phyloP scores from a whole-genome alignment of 2,113 vertebrate species.

The Thalassarche chlororhynchos region DNA sequence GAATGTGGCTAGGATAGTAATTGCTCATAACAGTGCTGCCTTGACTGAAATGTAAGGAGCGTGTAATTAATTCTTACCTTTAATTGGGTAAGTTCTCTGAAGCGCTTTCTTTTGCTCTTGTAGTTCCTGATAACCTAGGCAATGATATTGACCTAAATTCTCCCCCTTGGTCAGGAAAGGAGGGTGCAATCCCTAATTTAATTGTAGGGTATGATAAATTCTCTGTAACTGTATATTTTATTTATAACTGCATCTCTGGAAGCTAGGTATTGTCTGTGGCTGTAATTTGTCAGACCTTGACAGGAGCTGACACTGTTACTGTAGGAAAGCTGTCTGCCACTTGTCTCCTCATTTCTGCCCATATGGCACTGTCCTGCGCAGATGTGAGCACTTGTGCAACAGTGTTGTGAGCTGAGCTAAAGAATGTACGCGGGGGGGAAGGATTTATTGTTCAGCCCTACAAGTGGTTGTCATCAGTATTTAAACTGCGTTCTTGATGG shows the following conservation, averaged over 20 bases:
- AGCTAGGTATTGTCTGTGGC: background rate
- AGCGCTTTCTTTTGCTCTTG: background rate
- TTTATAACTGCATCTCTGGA: background rate
- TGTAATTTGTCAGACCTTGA: background rate
- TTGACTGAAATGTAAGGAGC: background rate
- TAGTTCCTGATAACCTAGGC: background rate
- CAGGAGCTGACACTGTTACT: background rate
- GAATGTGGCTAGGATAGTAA: background rate
- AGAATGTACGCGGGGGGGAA: fast-evolving
- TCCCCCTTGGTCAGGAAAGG: background rate
- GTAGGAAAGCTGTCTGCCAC: background rate
- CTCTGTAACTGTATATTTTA: background rate
- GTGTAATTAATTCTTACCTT: constrained; percentile 24
- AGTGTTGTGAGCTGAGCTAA: background rate
- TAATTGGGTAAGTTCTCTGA: background rate
- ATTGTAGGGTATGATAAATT: background rate
- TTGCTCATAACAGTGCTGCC: background rate
- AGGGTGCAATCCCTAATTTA: background rate
- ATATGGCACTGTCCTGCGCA: background rate
- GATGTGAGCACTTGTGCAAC: background rate
- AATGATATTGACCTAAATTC: background rate
- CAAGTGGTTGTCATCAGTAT: background rate
- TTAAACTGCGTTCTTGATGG: background rate
- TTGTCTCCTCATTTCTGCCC: background rate
- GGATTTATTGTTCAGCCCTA: background rate